Evolutionary conservation across 2,797 vertebrate species (phyloP), one percentile per base, ranked within the genome.

Genomic region (Cetoscarus ocellatus): DNA sequence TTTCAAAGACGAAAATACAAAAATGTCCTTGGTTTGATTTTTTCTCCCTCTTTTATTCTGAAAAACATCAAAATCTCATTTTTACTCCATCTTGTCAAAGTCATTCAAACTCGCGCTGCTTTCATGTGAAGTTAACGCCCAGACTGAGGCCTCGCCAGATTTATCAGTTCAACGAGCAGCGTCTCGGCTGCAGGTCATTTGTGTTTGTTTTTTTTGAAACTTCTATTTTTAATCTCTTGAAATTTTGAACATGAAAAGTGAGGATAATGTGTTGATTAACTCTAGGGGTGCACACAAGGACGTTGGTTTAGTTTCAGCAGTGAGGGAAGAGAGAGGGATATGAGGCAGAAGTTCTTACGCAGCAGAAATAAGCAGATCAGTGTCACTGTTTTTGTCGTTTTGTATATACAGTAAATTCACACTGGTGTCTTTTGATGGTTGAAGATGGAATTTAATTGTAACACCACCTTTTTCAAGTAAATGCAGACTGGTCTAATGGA

Each of bases 51-150:
- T 59, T 82, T 82, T 83, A 52, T 84, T 86, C 74, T 69, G 39
- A 81, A 87, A 50, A 90, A 86, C 80, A 83, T 89, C 77, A 84
- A 80, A 87, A 84, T 90, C 75, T 79, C 45, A 57, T 85, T 86
- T 44, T 88, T 71, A 35, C 76, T 79, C 75, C 61, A 36, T 80
- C 73, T 74, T 74, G 75, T 91, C 86, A 87, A 85, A 87, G 79
- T 90, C 83, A 73, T 83, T 86, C 65, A 71, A 71, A 85, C 80
- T 85, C 75, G 57, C 3, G 17, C 35, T 3, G 70, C 84, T 91
- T 89, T 90, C 64, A 84, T 88, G 61, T 56, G 10, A 73, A 39
- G 81, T 81, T 70, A 68, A 67, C 49, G 64, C 72, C 49, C 72
- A 71, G 76, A 70, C 73, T 54, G 51, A 80, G 79, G 83, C 72